phyloP scores from a whole-genome alignment of 2,113 vertebrate species.

The Amazona guildingii region DNA sequence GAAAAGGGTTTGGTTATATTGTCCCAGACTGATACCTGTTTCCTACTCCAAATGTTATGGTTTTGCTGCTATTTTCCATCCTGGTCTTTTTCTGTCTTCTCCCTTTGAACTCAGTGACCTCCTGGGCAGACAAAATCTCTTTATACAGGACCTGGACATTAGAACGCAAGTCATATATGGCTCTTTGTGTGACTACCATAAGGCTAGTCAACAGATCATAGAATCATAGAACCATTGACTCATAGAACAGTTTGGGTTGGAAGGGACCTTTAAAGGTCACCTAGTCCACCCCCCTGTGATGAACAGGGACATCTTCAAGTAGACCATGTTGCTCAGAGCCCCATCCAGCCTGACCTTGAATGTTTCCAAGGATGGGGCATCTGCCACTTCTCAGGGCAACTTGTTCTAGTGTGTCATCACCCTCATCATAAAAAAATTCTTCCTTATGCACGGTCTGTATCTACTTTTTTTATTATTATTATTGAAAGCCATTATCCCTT shows the following conservation, averaged over 20 bases:
- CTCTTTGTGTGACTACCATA: not conserved
- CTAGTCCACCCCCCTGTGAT: not conserved
- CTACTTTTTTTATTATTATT: not conserved
- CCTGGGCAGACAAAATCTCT: not conserved
- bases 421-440: not conserved
- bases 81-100: not conserved
- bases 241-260: not conserved
- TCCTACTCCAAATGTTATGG: not conserved
- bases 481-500: not conserved
- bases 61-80: not conserved
- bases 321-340: not conserved
- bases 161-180: not conserved
- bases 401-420: not conserved
- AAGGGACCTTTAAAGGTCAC: not conserved
- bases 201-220: not conserved
- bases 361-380: not conserved
- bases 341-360: rapidly evolving
- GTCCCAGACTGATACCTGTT: not conserved
- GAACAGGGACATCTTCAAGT: not conserved
- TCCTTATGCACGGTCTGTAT: not conserved
- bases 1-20: not conserved
- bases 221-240: not conserved
- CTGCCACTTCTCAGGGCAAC: not conserved
- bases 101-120: not conserved
- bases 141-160: not conserved